Base-by-base conservation (phyloP, 2,888 invertebrate genomes). In the Serripes groenlandicus region DNA sequence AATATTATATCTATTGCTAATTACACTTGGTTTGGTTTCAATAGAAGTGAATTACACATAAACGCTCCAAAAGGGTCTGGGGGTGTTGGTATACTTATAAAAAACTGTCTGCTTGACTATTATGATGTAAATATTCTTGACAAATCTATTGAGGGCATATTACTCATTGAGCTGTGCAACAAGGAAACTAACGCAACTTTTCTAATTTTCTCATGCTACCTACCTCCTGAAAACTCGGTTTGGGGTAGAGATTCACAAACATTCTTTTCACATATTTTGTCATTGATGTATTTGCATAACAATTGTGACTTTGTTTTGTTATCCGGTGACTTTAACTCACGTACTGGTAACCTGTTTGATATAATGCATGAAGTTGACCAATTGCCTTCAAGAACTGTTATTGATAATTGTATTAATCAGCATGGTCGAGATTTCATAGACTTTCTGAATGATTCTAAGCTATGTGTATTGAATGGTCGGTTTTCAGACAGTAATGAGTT, bases 31-130 rank as follows among this genome's bases (percentile, higher is more conserved):
- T 73, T 66, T 32, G 81, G 76, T 26, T 70, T 70, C 30, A 71
- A 64, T 21, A 37, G 79, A 54, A 7, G 3, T 3, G 15, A 60
- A 23, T 58, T 77, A 18, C 77, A 81, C 32, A 34, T 64, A 42
- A 62, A 77, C 52, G 77, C 81, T 4, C 73, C 73, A 3, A 81
- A 81, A 74, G 32, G 56, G 0, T 77, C 77, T 34, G 81, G 81
- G 5, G 81, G 81, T 15, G 81, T 77, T 5, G 81, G 81, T 2
- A 28, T 81, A 11, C 56, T 81, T 5, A 71, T 77, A 15, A 73
- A 81, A 64, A 1, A 23, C 30, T 54, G 37, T 30, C 37, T 81
- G 0, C 34, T 11, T 26, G 62, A 35, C 1, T 7, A 69, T 0
- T 77, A 49, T 69, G 32, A 76, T 32, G 66, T 70, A 7, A 23